These are phyloP conservation scores for Ostrea edulis DNA, from an alignment of 1,140 invertebrate genomes.

Conservation along the genomic window DNA sequence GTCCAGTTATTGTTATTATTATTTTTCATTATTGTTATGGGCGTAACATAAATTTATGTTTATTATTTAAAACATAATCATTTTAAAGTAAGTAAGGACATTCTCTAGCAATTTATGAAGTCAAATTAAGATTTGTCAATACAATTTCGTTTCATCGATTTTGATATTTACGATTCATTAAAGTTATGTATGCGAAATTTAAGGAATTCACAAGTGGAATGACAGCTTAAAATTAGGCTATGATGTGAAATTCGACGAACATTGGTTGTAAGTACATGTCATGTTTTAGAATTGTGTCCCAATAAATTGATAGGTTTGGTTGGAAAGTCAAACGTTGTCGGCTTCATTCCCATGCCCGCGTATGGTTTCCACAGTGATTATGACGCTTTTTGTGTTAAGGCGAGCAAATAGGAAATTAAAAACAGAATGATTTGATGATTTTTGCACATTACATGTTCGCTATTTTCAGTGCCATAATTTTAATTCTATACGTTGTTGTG, in stretches of 20 bases:
- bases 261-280: not conserved
- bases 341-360: not conserved
- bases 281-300: not conserved
- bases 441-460: not conserved
- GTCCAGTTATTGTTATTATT: too few species aligned
- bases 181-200: not conserved
- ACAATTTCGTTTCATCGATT: not conserved
- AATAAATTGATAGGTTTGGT: not conserved
- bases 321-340: not conserved
- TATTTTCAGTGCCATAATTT: not conserved
- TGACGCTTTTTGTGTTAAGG: not conserved
- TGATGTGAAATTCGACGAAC: not conserved
- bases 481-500: not conserved
- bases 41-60: too few species aligned
- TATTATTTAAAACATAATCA: too few species aligned
- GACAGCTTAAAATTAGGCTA: not conserved
- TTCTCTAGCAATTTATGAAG: too few species aligned
- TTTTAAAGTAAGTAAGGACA: too few species aligned
- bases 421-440: not conserved
- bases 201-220: not conserved
- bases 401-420: not conserved
- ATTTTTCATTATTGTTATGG: too few species aligned
- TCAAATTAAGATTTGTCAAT: not conserved
- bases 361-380: conserved; percentile 28
- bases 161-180: not conserved